A percentile compares a stretch with the other conserved stretches of the same genome.
Conservation (phyloP, 2,797 vertebrate species). For the Cottoperca gobio region DNA sequence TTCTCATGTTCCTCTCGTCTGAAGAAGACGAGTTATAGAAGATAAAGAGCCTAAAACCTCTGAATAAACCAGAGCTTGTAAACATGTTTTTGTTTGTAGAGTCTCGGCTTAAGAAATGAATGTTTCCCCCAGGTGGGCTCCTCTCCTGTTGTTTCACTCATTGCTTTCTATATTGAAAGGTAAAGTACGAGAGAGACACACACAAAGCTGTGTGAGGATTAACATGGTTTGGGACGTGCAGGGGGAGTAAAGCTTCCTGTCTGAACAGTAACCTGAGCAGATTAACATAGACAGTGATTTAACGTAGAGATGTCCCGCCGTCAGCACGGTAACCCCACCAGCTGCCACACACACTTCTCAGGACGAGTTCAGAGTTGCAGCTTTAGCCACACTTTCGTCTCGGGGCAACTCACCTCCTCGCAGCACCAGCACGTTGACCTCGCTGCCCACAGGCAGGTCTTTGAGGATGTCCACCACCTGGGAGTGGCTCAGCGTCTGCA, state of each 20-base stretch:
- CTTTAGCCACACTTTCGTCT: not conserved
- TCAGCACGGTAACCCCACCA: conserved; percentile 16
- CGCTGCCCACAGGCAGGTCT: conserved; percentile 93
- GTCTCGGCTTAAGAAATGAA: not conserved
- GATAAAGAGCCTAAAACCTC: no score
- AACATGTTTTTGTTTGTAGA: no score
- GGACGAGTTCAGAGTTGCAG: conserved; percentile 14
- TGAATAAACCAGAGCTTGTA: no score
- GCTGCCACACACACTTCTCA: conserved; percentile 36
- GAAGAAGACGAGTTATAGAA: no score
- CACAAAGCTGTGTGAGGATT: conserved; percentile 37
- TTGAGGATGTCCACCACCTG: conserved; percentile 99
- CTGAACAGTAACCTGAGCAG: conserved; percentile 38
- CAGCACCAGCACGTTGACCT: conserved; percentile 93
- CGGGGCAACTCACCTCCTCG: conserved; percentile 89
- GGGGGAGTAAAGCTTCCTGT: conserved; percentile 38
- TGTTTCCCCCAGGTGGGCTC: conserved; percentile 8
- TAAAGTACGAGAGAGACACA: not conserved
- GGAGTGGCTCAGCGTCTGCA: conserved; percentile 93
- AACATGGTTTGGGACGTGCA: conserved; percentile 38
- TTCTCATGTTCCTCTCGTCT: no score
- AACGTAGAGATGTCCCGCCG: conserved; percentile 33
- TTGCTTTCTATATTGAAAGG: conserved; percentile 4
- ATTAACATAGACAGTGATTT: conserved; percentile 41
- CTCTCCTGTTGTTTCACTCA: conserved; percentile 4